A percentile compares a stretch with the other conserved stretches of the same genome.
These are phyloP conservation scores for Salvelinus alpinus DNA, from an alignment of 2,113 vertebrate genomes.

Conservation along the genomic window DNA sequence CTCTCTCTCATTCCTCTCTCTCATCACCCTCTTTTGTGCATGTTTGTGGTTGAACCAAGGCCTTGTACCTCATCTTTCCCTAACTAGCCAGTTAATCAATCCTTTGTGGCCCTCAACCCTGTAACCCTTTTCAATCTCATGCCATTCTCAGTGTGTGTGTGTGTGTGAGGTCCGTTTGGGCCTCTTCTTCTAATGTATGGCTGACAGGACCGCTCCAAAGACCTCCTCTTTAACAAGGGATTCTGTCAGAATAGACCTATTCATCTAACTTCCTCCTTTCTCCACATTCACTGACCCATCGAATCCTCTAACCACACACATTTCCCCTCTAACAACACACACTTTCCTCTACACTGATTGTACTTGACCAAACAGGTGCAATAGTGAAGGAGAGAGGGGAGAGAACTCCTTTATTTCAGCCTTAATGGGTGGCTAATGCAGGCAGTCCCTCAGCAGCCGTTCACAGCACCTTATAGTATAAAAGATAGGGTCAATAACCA, in stretches of 20 bases:
- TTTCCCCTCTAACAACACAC: background rate
- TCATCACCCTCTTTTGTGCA: background rate
- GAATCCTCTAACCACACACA: background rate
- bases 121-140: conserved; percentile 9
- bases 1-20: too few species aligned
- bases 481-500: too few species aligned
- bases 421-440: background rate
- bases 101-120: background rate
- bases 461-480: too few species aligned
- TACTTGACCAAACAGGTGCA: conserved; percentile 3
- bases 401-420: background rate
- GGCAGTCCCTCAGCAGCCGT: too few species aligned
- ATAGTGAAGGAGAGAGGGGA: background rate
- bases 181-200: too few species aligned
- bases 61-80: conserved; percentile 5
- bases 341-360: background rate
- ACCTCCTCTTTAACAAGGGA: conserved; percentile 1
- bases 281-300: background rate
- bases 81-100: background rate
- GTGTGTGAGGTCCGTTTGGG: too few species aligned
- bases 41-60: background rate
- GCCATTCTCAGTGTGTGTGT: background rate
- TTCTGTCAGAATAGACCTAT: conserved; percentile 12
- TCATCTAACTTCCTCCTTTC: background rate
- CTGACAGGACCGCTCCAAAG: too few species aligned